Conservation (phyloP, 2,113 vertebrate genomes). For the Miniopterus natalensis region DNA sequence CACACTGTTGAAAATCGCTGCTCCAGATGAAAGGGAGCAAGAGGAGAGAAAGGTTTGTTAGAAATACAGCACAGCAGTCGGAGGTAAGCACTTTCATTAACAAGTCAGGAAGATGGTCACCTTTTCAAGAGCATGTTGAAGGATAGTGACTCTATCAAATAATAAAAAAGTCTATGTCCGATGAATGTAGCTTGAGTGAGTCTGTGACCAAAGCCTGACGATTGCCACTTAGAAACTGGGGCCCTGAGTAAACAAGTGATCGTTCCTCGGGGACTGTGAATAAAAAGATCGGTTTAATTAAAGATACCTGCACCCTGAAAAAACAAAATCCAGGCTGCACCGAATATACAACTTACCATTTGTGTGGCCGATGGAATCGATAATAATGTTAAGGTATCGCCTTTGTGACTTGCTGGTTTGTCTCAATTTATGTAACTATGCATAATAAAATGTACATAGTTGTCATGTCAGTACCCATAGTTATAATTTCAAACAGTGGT, state of each 20-base stretch:
- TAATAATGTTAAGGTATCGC: not conserved
- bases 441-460: not conserved
- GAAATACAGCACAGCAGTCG: not conserved
- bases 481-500: not conserved
- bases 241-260: not conserved
- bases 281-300: not conserved
- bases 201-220: not conserved
- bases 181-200: not conserved
- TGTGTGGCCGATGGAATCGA: not conserved
- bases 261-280: not conserved
- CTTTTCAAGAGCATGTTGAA: not conserved
- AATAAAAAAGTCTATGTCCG: not conserved
- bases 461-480: not conserved
- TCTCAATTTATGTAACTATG: not conserved
- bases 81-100: not conserved
- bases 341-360: not conserved
- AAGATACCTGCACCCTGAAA: not conserved
- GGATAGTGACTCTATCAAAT: not conserved
- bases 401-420: not conserved
- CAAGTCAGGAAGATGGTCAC: not conserved
- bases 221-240: not conserved
- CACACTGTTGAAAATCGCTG: not conserved
- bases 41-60: not conserved
- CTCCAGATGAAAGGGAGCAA: fast-evolving
- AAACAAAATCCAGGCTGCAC: not conserved